A percentile compares a stretch with the other conserved stretches of the same genome.
Conservation (phyloP, 2,113 vertebrate genomes). For the Podilymbus podiceps region DNA sequence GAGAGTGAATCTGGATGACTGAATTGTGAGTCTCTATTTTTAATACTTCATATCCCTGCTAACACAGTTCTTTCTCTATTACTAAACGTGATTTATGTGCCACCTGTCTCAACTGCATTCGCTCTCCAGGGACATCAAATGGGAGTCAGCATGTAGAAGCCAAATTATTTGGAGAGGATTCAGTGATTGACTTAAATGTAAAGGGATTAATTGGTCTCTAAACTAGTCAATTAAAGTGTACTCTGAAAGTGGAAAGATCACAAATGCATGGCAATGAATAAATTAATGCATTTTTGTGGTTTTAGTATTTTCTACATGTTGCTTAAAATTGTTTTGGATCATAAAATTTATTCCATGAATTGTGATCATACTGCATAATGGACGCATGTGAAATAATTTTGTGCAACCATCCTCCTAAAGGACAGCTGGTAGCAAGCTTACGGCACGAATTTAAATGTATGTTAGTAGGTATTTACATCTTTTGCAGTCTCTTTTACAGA, state of each 20-base stretch:
- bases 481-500: neutral
- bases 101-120: conserved; percentile 54
- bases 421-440: conserved; percentile 13
- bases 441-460: neutral
- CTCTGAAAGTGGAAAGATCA: conserved; percentile 81
- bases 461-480: neutral
- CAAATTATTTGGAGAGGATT: conserved; percentile 76
- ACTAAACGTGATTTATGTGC: conserved; percentile 54
- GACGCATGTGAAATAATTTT: conserved; percentile 18
- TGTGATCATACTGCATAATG: conserved; percentile 49
- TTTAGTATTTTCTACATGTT: conserved; percentile 67
- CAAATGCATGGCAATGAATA: conserved; percentile 79
- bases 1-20: neutral
- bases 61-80: conserved; percentile 40
- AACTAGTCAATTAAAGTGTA: conserved; percentile 83
- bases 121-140: conserved; percentile 65
- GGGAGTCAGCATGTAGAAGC: conserved; percentile 49
- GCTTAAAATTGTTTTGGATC: conserved; percentile 63
- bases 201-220: conserved; percentile 83
- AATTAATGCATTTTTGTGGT: conserved; percentile 78
- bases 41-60: conserved; percentile 11
- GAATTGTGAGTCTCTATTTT: conserved; percentile 10
- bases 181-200: conserved; percentile 86
- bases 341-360: conserved; percentile 52
- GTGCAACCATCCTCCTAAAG: conserved; percentile 6